phyloP scores from a whole-genome alignment of 2,888 invertebrate genomes.

The Lutraria lutraria region DNA sequence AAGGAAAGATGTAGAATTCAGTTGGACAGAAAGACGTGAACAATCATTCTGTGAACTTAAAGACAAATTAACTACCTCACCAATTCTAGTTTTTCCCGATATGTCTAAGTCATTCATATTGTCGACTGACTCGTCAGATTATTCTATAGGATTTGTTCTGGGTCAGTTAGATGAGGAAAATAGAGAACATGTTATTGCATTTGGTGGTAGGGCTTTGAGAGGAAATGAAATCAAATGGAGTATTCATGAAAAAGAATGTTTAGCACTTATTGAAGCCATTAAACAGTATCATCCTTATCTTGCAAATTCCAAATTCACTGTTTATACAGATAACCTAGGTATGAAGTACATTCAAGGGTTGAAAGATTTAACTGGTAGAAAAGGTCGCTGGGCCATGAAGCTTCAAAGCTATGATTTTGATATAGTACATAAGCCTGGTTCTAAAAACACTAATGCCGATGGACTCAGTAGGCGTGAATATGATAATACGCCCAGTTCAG shows the following conservation, averaged over 20 bases:
- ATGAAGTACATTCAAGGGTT: background rate
- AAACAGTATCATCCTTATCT: too few species aligned
- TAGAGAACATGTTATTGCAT: constrained; percentile 60
- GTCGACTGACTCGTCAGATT: constrained; percentile 59
- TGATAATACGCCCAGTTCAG: background rate
- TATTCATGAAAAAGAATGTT: too few species aligned
- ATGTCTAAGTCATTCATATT: constrained; percentile 59
- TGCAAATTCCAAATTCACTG: constrained; percentile 14
- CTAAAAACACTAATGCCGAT: constrained; percentile 59
- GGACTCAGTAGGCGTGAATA: background rate
- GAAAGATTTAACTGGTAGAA: constrained; percentile 47
- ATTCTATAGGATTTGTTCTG: constrained; percentile 53
- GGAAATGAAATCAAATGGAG: constrained; percentile 61
- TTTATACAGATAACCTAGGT: constrained; percentile 5
- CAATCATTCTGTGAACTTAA: too few species aligned
- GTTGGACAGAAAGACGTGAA: too few species aligned
- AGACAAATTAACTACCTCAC: too few species aligned
- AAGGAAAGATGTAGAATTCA: too few species aligned
- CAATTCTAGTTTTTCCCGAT: constrained; percentile 70
- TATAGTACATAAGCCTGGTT: constrained; percentile 55
- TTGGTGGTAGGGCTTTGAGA: constrained; percentile 64
- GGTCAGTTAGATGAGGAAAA: constrained; percentile 51
- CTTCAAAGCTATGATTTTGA: constrained; percentile 66
- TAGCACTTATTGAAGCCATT: too few species aligned
- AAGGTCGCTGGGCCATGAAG: constrained; percentile 61